phyloP scores from a whole-genome alignment of 2,888 invertebrate genomes.

The Melieria crassipennis region DNA sequence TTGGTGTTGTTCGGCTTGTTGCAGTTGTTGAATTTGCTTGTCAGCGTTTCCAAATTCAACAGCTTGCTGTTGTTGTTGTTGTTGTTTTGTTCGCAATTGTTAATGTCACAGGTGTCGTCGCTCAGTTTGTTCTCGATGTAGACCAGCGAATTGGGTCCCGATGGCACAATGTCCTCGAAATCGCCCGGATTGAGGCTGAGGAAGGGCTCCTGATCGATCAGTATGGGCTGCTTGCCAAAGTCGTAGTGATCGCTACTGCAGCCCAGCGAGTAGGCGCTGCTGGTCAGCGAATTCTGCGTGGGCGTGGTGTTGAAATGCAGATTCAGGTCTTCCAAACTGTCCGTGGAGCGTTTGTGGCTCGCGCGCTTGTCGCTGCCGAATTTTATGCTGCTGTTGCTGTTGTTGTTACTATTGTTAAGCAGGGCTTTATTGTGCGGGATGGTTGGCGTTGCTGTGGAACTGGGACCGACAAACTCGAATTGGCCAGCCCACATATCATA shows the following conservation, averaged over 20 bases:
- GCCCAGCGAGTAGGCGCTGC: constrained; percentile 54
- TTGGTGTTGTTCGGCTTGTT: constrained; percentile 63
- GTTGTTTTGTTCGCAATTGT: constrained; percentile 36
- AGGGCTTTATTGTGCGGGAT: constrained; percentile 52
- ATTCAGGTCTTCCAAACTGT: constrained; percentile 64
- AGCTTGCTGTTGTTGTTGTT: constrained; percentile 55
- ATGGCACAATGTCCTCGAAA: constrained; percentile 63
- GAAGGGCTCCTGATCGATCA: constrained; percentile 65
- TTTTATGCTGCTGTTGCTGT: constrained; percentile 47
- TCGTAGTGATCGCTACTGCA: constrained; percentile 44
- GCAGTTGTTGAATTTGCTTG: constrained; percentile 58
- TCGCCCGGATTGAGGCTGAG: constrained; percentile 65
- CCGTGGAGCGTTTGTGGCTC: constrained; percentile 56
- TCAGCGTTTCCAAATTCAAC: constrained; percentile 59
- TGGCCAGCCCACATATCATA: constrained; percentile 92
- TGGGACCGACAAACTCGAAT: constrained; percentile 80
- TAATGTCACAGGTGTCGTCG: constrained; percentile 46
- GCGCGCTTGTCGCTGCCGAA: constrained; percentile 58
- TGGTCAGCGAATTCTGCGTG: constrained; percentile 50
- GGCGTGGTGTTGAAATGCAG: constrained; percentile 58
- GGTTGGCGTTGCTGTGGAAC: constrained; percentile 45
- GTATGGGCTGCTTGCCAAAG: constrained; percentile 60
- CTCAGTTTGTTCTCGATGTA: constrained; percentile 64
- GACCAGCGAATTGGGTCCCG: constrained; percentile 61
- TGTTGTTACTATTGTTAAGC: constrained; percentile 41